A percentile compares a stretch with the other conserved stretches of the same genome.
Conservation (phyloP, 1,140 invertebrate species). For the Leucophenga varia region DNA sequence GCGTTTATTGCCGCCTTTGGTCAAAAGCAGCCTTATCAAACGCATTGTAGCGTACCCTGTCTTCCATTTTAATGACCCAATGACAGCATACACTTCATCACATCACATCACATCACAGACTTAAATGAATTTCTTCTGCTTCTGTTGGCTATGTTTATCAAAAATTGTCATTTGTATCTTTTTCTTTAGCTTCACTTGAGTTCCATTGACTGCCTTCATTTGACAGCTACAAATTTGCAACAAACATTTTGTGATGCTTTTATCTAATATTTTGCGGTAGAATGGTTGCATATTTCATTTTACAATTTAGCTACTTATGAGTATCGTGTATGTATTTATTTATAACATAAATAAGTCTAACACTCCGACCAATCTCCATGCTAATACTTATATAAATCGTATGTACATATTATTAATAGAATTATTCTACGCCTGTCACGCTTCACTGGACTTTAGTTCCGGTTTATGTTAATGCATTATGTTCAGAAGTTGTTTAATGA, state of each 20-base stretch:
- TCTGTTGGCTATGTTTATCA: slow-evolving; percentile 28
- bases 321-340: no score
- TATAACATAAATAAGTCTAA: no score
- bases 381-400: no score
- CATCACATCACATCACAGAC: no score
- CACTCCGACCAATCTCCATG: no score
- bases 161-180: slow-evolving; percentile 47
- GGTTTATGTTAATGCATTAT: slow-evolving; percentile 43
- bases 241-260: slow-evolving; percentile 28
- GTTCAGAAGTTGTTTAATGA: no score
- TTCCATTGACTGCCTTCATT: slow-evolving; percentile 1
- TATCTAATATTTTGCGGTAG: slow-evolving; percentile 49
- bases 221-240: slow-evolving; percentile 48
- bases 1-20: slow-evolving; percentile 26
- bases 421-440: slow-evolving; percentile 25
- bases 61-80: slow-evolving; percentile 46
- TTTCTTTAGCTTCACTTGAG: slow-evolving; percentile 1
- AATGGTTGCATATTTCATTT: no score
- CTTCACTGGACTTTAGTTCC: slow-evolving; percentile 40
- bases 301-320: no score
- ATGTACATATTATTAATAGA: slow-evolving; percentile 27
- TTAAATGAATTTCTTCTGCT: no score
- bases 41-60: no score
- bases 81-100: slow-evolving; percentile 3
- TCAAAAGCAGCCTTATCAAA: no score